phyloP scores from a whole-genome alignment of 2,888 invertebrate species.

The Phortica okadai region DNA sequence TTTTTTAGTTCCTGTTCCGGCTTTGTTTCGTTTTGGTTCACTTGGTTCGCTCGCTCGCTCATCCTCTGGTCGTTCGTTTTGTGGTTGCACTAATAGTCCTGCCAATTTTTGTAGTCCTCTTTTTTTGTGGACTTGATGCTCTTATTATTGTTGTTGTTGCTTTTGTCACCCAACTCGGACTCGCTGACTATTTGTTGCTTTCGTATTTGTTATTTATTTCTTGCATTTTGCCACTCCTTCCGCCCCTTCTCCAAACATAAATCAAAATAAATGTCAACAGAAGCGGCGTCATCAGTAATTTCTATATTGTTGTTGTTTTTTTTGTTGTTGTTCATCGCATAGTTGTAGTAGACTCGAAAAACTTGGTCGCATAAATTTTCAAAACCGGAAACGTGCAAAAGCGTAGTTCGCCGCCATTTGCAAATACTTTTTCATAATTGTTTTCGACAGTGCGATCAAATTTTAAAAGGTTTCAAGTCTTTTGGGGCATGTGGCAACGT shows the following conservation, averaged over 20 bases:
- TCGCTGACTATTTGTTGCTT: slow-evolving; percentile 7
- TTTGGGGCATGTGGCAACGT: no score
- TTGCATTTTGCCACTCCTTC: not conserved
- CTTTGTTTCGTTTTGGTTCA: not conserved
- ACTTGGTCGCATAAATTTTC: slow-evolving; percentile 25
- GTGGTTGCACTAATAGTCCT: slow-evolving; percentile 23
- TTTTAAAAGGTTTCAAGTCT: slow-evolving; percentile 9
- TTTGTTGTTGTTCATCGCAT: not conserved
- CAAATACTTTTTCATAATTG: slow-evolving; percentile 16
- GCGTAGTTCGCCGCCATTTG: slow-evolving; percentile 18
- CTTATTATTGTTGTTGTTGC: not conserved
- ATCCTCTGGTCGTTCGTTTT: slow-evolving; percentile 14
- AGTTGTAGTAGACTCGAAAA: not conserved
- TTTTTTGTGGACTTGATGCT: not conserved
- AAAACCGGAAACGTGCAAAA: not conserved
- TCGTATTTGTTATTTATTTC: not conserved
- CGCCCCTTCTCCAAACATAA: slow-evolving; percentile 50
- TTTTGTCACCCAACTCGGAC: not conserved
- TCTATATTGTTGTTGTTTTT: not conserved
- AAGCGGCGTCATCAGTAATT: slow-evolving; percentile 56
- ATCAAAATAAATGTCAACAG: slow-evolving; percentile 71
- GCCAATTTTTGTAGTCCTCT: not conserved
- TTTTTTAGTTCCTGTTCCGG: slow-evolving; percentile 17
- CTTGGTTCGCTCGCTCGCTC: not conserved
- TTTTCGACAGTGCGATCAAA: slow-evolving; percentile 25